Conservation (phyloP, 2,797 vertebrate genomes). For the Xiphorhynchus erythropygius region DNA sequence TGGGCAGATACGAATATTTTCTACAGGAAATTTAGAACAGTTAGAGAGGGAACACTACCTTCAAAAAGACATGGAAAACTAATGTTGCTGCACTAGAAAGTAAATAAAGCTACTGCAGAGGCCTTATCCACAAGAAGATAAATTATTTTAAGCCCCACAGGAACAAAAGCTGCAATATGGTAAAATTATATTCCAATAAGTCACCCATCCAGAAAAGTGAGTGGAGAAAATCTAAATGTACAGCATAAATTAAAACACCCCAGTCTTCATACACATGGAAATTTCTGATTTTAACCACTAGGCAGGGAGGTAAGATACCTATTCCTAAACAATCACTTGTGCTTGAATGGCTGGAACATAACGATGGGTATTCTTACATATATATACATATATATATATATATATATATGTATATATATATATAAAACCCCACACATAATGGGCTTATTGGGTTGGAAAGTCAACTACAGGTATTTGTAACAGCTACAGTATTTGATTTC, state of each 20-base stretch:
- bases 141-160: neutral
- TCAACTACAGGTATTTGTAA: neutral
- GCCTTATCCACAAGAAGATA: neutral
- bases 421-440: neutral
- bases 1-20: neutral
- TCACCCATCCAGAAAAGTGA: neutral
- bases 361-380: neutral
- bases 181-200: neutral
- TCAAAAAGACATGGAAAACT: neutral
- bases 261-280: neutral
- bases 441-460: neutral
- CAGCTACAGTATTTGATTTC: neutral
- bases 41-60: neutral
- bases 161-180: neutral
- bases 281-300: neutral
- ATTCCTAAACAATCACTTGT: neutral
- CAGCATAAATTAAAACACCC: neutral
- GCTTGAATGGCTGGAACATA: neutral
- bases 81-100: neutral
- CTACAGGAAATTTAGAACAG: neutral
- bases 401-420: too few relatives aligned
- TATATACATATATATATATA: too few relatives aligned
- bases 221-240: neutral
- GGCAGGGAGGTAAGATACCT: neutral
- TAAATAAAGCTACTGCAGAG: neutral